These are phyloP conservation scores for Amyelois transitella DNA, from an alignment of 1,140 invertebrate species.

Conservation along the genomic window DNA sequence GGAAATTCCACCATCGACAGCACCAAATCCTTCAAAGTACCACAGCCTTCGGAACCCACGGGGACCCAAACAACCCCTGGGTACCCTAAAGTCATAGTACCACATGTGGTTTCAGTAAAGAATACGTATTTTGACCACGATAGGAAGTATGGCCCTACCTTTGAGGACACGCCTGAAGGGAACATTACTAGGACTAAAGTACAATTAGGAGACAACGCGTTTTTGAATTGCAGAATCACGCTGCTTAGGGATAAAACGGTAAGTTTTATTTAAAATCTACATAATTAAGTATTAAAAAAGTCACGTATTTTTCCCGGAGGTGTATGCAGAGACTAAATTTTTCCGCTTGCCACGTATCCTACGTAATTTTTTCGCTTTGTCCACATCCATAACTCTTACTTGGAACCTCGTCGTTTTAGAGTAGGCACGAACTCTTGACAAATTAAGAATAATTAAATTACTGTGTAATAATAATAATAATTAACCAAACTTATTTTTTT, in stretches of 20 bases:
- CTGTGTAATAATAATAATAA: too few species aligned
- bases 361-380: too few species aligned
- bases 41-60: conserved; percentile 40
- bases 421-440: too few species aligned
- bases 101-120: conserved; percentile 55
- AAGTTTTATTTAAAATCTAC: conserved; percentile 57
- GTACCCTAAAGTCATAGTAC: conserved; percentile 31
- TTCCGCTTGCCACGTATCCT: too few species aligned
- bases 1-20: conserved; percentile 71
- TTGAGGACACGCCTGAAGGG: conserved; percentile 77
- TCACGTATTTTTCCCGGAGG: not conserved
- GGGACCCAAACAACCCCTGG: conserved; percentile 11
- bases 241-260: conserved; percentile 91
- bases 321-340: not conserved
- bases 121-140: conserved; percentile 76
- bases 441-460: too few species aligned
- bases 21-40: conserved; percentile 68
- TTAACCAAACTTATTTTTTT: too few species aligned
- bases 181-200: conserved; percentile 84
- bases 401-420: too few species aligned
- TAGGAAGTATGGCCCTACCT: conserved; percentile 80
- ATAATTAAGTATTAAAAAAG: not conserved
- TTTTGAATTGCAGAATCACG: conserved; percentile 88
- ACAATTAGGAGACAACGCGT: conserved; percentile 85
- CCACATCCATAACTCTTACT: too few species aligned